A percentile compares a stretch with the other conserved stretches of the same genome.
phyloP scores from a whole-genome alignment of 2,888 invertebrate species.

The Polyommatus icarus region DNA sequence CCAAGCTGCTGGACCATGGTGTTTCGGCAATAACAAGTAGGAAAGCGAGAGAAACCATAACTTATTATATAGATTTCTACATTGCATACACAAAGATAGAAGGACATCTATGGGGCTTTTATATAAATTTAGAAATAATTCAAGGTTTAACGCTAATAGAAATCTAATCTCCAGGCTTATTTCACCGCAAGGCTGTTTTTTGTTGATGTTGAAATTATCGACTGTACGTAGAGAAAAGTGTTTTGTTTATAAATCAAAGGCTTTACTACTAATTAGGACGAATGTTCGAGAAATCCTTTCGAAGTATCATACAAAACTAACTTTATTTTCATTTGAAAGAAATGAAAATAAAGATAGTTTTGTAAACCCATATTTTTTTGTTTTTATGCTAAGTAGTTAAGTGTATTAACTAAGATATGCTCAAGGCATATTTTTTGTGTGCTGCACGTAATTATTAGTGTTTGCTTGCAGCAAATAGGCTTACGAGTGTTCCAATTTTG shows the following conservation, averaged over 20 bases:
- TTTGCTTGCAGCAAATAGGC: no score
- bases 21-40: not conserved
- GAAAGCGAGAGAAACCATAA: constrained; percentile 21
- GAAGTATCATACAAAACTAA: no score
- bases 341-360: no score
- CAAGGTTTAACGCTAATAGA: constrained; percentile 62
- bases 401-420: no score
- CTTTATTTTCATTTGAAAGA: no score
- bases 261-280: no score
- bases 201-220: constrained; percentile 57
- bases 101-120: constrained; percentile 35
- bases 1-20: not conserved
- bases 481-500: no score
- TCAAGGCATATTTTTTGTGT: no score
- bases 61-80: not conserved
- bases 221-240: not conserved
- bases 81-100: constrained; percentile 26
- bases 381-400: no score
- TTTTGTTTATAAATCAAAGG: not conserved
- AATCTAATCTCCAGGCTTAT: constrained; percentile 65
- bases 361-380: no score
- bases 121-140: constrained; percentile 53
- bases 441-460: no score
- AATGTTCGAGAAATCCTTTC: no score
- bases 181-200: constrained; percentile 70